A percentile compares a stretch with the other conserved stretches of the same genome.
phyloP scores from a whole-genome alignment of 2,888 invertebrate genomes.

The Tetranychus truncatus region DNA sequence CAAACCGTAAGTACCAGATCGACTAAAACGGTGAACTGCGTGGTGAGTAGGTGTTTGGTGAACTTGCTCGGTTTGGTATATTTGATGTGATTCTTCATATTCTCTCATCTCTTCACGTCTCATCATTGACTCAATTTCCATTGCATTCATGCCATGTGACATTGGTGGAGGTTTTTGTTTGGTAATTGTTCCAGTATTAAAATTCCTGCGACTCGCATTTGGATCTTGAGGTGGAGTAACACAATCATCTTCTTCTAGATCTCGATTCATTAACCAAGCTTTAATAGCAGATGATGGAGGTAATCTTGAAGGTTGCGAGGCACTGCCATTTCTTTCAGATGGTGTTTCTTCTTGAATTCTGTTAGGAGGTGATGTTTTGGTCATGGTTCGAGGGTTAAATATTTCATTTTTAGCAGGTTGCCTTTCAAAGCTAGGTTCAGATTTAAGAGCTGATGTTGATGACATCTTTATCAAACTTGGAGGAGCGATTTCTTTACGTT shows the following conservation, averaged over 20 bases:
- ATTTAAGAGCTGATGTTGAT: background rate
- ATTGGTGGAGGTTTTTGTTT: conserved; percentile 1
- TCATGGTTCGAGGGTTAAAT: background rate
- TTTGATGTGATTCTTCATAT: background rate
- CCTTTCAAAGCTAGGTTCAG: background rate
- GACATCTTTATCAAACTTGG: background rate
- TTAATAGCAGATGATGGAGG: background rate
- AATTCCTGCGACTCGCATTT: background rate
- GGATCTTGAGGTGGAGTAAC: background rate
- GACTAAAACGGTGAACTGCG: background rate
- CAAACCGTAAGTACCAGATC: conserved; percentile 2
- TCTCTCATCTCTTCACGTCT: background rate
- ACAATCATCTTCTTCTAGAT: background rate
- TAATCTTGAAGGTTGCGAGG: too few relatives aligned
- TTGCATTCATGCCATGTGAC: background rate
- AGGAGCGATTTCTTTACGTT: background rate
- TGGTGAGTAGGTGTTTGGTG: background rate
- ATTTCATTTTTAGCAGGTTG: background rate
- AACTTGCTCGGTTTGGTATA: background rate
- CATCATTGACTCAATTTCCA: background rate
- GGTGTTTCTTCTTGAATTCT: background rate
- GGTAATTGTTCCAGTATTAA: conserved; percentile 8
- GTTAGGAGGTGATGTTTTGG: background rate
- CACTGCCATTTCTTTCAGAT: background rate
- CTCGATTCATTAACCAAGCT: conserved; percentile 1